Evolutionary conservation across 2,797 vertebrate species (phyloP), one percentile per base, ranked within the genome.

Genomic region (Dallia pectoralis): DNA sequence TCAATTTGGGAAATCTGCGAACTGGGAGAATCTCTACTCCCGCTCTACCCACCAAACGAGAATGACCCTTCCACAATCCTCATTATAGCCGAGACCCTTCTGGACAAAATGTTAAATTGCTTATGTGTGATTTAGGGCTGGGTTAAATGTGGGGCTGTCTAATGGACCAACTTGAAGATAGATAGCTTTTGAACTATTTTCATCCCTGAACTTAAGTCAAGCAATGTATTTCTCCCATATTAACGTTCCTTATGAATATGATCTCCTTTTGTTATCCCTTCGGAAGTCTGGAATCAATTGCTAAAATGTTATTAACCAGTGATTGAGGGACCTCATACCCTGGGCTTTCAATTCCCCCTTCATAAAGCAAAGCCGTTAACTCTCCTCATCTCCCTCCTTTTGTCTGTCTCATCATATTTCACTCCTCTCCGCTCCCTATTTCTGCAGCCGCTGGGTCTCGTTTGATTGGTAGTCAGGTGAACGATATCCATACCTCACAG

Each of bases 301-400:
- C 76, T 73, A 78, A 85, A 77, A 82, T 80, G 81, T 84, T 81
- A 86, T 87, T 85, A 87, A 79, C 40, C 74, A 27, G 70, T 12
- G 59, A 30, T 36, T 56, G 51, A 22, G 51, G 40, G 76, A 74
- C 79, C 74, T 79, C 74, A 51, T 83, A 73, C 79, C 73, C 82
- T 81, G 75, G 81, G 76, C 71, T 75, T 84, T 84, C 76, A 83
- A 82, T 82, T 83, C 72, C 69, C 64, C 75, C 80, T 79, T 84
- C 82, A 88, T 87, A 82, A 87, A 71, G 7, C 16, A n/a, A 67
- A 22, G 15, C 19, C n/a, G n/a, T n/a, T n/a, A n/a, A n/a, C n/a
- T 15, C 25, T 18, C 18, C 22, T 27, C 44, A 19, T 33, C 44
- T 48, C 67, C 5, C 67, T 48, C 32, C 0, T 9, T 19, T 2